phyloP scores from a whole-genome alignment of 2,797 vertebrate genomes.

The Gambusia yucatana region DNA sequence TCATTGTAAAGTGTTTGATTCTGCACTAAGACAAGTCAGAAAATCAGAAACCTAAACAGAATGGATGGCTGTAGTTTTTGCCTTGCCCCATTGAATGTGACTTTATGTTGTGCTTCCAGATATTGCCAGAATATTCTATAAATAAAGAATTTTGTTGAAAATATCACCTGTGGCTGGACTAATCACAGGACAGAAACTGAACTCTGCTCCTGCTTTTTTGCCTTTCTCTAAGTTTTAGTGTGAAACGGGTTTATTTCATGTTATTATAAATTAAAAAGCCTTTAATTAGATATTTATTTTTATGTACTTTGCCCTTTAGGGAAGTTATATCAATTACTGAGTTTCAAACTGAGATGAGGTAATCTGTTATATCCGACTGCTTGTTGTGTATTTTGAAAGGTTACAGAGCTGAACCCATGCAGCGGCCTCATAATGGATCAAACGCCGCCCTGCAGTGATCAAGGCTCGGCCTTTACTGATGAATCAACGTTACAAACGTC shows the following conservation, averaged over 20 bases:
- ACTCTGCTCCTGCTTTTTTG: not conserved
- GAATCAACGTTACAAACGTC: not conserved
- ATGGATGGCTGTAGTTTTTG: not conserved
- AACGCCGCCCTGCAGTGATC: not conserved
- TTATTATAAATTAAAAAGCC: not conserved
- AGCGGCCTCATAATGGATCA: not conserved
- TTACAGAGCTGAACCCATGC: not conserved
- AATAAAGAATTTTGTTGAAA: not conserved
- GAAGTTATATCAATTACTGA: not conserved
- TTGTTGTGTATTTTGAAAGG: conserved; percentile 25
- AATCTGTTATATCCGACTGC: not conserved
- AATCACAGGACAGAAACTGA: not conserved
- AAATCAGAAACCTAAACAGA: not conserved
- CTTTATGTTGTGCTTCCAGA: not conserved
- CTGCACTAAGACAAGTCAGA: not conserved
- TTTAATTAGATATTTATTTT: not conserved
- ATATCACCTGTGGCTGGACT: not conserved
- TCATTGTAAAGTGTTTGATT: not conserved
- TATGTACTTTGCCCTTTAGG: not conserved
- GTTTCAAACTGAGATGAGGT: not conserved
- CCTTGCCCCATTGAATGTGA: not conserved
- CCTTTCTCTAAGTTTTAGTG: not conserved
- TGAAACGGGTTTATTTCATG: not conserved
- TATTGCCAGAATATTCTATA: not conserved
- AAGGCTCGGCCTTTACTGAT: not conserved